Evolutionary conservation across 1,140 invertebrate species (phyloP), one percentile per base, ranked within the genome.

Genomic region (Sarcophaga peregrina): DNA sequence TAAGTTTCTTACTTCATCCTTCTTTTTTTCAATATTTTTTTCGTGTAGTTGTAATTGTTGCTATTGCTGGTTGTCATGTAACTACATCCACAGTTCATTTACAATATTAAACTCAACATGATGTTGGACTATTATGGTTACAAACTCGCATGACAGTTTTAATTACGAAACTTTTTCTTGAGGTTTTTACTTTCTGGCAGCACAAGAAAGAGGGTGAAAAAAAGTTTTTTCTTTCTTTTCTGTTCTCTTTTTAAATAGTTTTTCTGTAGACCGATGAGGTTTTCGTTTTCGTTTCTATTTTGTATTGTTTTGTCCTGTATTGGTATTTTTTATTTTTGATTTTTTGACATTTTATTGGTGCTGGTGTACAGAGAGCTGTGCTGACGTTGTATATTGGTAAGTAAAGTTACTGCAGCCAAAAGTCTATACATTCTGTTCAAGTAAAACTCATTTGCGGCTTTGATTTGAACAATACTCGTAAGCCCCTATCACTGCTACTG

Each of bases 141-240:
- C 62, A 68, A 68, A 68, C 17, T 68, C 62, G 62, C 62, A 68
- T 68, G 62, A 68, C 62, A 68, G 62, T 68, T 68, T 68, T 68
- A 68, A 68, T 68, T 68, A 68, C 62, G 62, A 68, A 68, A 68
- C 62, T 68, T 68, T 68, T 68, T 68, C 62, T 68, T 68, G 62
- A 68, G 62, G 62, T 68, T 68, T 68, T 20, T 68, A 37, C 4
- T 37, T 1, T 37, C 25, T 37, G 25, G 25, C 25, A 1, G 25
- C 4, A 37, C 25, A 37, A 37, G 25, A 37, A 37, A 37, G 25
- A 4, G 25, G 4, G 25, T 37, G 25, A 37, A 37, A 37, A 37
- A 37, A 37, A 37, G 25, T 37, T 37, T 37, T n/a, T 37, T 37
- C 25, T 37, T 37, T 37, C 25, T 37, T n/a, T 37, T 37, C 25